Evolutionary conservation across 2,113 vertebrate genomes (phyloP).

Genomic region (Haemorhous mexicanus): DNA sequence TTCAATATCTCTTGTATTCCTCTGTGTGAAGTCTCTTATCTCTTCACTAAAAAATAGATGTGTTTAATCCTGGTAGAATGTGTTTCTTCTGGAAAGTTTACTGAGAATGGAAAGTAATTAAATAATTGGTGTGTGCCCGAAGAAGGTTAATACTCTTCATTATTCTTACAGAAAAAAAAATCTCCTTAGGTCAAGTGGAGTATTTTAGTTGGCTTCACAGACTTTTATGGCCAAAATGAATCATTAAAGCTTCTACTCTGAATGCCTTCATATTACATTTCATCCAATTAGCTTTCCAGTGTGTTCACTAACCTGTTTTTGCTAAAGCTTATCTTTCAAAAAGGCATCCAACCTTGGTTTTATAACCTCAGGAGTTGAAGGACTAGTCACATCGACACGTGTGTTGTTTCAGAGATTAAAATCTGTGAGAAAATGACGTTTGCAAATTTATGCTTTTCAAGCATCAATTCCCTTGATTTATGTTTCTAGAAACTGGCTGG

Average conservation of each 20-base stretch:
- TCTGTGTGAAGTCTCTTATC: constrained; percentile 26
- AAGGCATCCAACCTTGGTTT: neutral
- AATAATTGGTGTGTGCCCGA: constrained; percentile 48
- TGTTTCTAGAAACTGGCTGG: neutral
- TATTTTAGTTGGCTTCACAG: neutral
- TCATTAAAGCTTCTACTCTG: neutral
- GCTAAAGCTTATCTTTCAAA: neutral
- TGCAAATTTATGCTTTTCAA: neutral
- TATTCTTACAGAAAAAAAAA: neutral
- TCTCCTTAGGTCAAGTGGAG: neutral
- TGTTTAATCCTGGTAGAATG: neutral
- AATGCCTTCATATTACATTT: neutral
- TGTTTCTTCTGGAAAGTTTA: constrained; percentile 38
- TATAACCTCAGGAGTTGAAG: neutral
- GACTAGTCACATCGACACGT: neutral
- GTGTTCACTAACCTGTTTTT: neutral
- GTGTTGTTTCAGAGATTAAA: neutral
- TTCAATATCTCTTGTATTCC: constrained; percentile 18
- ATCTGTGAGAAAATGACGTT: neutral
- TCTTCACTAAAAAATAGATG: constrained; percentile 22
- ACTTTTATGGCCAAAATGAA: neutral
- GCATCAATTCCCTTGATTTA: neutral
- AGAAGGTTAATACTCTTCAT: neutral
- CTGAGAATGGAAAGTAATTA: constrained; percentile 34
- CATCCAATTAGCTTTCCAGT: neutral